Percentiles rank a stretch among this genome's conserved stretches.
These are phyloP conservation scores for Temnopleurus reevesii DNA, from an alignment of 53 echinoderm and acorn worm species.

Conservation along the genomic window DNA sequence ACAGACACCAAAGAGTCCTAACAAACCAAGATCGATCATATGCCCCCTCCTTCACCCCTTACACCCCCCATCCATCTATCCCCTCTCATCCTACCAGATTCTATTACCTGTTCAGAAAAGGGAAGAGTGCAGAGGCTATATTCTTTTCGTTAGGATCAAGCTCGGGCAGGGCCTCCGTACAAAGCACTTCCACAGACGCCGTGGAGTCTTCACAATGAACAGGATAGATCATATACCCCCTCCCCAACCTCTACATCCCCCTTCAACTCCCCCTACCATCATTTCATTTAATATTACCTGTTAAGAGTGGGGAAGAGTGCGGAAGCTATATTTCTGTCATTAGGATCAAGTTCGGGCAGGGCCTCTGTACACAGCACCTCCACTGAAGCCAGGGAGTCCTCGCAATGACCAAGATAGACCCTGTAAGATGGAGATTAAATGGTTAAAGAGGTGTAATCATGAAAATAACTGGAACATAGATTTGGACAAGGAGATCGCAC, in stretches of 20 bases:
- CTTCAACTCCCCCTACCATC: too few relatives aligned
- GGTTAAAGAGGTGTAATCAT: too few relatives aligned
- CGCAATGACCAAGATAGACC: constrained; percentile 66
- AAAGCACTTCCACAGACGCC: constrained; percentile 71
- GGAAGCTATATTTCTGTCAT: constrained; percentile 66
- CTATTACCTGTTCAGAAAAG: constrained; percentile 70
- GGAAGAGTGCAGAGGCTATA: constrained; percentile 76
- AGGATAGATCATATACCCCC: constrained; percentile 76
- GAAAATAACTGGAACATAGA: too few relatives aligned
- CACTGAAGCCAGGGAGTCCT: constrained; percentile 70
- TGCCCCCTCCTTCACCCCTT: too few relatives aligned
- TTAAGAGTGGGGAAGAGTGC: constrained; percentile 83
- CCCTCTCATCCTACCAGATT: background rate
- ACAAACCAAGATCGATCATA: too few relatives aligned
- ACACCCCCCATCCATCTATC: background rate
- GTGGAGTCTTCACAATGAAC: constrained; percentile 69
- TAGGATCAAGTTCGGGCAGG: constrained; percentile 72
- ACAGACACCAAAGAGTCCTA: constrained; percentile 65
- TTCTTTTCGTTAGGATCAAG: constrained; percentile 65
- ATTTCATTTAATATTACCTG: too few relatives aligned
- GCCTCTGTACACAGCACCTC: constrained; percentile 76
- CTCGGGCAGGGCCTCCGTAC: constrained; percentile 77
- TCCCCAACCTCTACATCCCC: too few relatives aligned
- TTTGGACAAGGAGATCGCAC: too few relatives aligned
- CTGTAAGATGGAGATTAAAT: too few relatives aligned